A percentile compares a stretch with the other conserved stretches of the same genome.
phyloP scores from a whole-genome alignment of 2,888 invertebrate genomes.

The Drosophila merina region DNA sequence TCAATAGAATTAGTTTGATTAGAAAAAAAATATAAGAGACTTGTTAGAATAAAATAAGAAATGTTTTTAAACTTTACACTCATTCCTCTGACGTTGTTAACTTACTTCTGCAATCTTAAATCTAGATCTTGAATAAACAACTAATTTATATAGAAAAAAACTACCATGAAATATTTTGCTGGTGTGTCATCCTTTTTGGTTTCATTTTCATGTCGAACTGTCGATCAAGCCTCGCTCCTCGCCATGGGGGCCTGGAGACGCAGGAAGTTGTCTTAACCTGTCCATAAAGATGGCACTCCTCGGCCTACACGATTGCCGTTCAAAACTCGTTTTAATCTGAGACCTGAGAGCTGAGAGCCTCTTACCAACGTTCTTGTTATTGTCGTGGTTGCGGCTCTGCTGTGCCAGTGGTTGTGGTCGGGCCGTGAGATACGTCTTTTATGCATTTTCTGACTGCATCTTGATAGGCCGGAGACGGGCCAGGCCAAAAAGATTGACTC shows the following conservation, averaged over 20 bases:
- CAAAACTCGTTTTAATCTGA: conserved; percentile 50
- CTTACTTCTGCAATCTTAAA: background rate
- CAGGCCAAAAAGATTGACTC: conserved; percentile 46
- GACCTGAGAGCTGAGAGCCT: background rate
- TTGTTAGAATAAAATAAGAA: no score
- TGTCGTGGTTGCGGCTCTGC: conserved; percentile 13
- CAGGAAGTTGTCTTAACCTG: conserved; percentile 51
- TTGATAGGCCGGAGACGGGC: conserved; percentile 56
- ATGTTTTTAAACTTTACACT: no score
- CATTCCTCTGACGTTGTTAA: conserved; percentile 19
- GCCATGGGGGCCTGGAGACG: conserved; percentile 22
- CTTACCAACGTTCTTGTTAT: conserved; percentile 28
- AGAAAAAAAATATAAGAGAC: background rate
- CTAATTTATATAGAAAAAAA: conserved; percentile 34
- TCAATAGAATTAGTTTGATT: background rate
- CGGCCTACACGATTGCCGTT: conserved; percentile 50
- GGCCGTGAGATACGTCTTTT: conserved; percentile 43
- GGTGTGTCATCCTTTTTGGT: conserved; percentile 43
- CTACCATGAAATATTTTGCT: conserved; percentile 32
- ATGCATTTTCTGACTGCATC: conserved; percentile 53
- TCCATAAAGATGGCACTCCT: conserved; percentile 52
- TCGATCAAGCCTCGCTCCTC: conserved; percentile 29
- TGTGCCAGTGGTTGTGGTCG: conserved; percentile 22
- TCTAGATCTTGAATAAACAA: conserved; percentile 13
- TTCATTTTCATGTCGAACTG: conserved; percentile 40